phyloP scores from a whole-genome alignment of 1,140 invertebrate genomes.

The Drosophila kanapiae region DNA sequence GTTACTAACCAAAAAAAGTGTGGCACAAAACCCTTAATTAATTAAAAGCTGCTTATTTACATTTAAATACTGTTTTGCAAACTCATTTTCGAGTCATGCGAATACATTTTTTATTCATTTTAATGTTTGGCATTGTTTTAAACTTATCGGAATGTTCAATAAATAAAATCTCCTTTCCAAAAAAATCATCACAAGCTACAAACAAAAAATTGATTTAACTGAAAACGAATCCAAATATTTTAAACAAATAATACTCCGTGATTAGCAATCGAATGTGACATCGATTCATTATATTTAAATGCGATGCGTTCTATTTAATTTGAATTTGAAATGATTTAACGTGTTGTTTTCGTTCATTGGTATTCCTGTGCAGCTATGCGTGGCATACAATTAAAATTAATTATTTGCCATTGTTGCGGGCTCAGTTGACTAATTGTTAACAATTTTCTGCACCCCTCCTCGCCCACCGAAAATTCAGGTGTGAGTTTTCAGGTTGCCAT shows the following conservation, averaged over 20 bases:
- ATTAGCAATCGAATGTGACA: slow-evolving; percentile 33
- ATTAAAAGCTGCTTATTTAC: slow-evolving; percentile 21
- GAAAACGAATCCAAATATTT: background rate
- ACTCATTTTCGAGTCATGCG: background rate
- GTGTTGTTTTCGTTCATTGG: slow-evolving; percentile 30
- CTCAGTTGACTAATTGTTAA: slow-evolving; percentile 77
- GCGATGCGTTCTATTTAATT: slow-evolving; percentile 43
- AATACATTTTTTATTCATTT: background rate
- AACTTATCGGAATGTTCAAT: too few species aligned
- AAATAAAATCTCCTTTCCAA: background rate
- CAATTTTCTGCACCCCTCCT: slow-evolving; percentile 43
- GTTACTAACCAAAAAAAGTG: background rate
- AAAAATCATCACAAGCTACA: background rate
- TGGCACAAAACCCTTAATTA: background rate
- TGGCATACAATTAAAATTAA: slow-evolving; percentile 62
- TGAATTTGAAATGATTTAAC: slow-evolving; percentile 34
- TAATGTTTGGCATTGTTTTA: background rate
- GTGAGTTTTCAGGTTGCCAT: slow-evolving; percentile 50
- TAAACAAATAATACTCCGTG: slow-evolving; percentile 9
- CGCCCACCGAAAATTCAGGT: slow-evolving; percentile 23
- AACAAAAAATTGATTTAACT: slow-evolving; percentile 14
- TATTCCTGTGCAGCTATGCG: slow-evolving; percentile 41
- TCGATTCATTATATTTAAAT: slow-evolving; percentile 35
- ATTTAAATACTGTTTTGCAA: slow-evolving; percentile 1
- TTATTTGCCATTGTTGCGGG: slow-evolving; percentile 70